phyloP scores from a whole-genome alignment of 35 echinoderm and acorn worm species.

The Patiria miniata region DNA sequence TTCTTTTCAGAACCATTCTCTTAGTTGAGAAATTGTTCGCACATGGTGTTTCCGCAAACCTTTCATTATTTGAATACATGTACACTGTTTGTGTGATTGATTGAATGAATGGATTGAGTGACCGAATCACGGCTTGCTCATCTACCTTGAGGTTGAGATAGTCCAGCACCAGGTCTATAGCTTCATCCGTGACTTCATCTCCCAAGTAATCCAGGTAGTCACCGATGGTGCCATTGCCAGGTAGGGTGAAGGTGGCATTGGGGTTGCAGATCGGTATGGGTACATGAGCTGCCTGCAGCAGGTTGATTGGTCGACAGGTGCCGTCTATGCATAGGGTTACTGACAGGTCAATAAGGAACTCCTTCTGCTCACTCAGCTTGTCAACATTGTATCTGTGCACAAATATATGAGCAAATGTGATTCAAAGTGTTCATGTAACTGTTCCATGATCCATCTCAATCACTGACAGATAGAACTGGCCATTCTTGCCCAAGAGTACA shows the following conservation, averaged over 20 bases:
- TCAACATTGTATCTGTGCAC: neutral
- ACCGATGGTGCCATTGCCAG: neutral
- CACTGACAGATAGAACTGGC: too few relatives aligned
- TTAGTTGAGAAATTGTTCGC: too few relatives aligned
- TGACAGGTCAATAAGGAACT: constrained; percentile 5
- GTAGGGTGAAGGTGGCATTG: constrained; percentile 20
- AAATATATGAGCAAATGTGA: too few relatives aligned
- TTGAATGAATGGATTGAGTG: too few relatives aligned
- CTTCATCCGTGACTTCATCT: neutral
- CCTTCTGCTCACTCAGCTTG: constrained; percentile 14
- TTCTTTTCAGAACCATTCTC: too few relatives aligned
- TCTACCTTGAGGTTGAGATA: neutral
- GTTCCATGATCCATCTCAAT: too few relatives aligned
- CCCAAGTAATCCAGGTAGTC: neutral
- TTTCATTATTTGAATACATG: too few relatives aligned
- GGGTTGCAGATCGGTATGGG: constrained; percentile 29
- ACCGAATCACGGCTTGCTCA: too few relatives aligned
- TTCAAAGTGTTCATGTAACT: too few relatives aligned
- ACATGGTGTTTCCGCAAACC: too few relatives aligned
- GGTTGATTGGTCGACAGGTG: neutral
- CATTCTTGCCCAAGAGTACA: too few relatives aligned
- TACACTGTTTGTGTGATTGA: too few relatives aligned
- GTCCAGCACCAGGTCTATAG: neutral
- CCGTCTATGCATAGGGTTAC: constrained; percentile 9
- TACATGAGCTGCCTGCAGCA: neutral